phyloP scores from a whole-genome alignment of 2,888 invertebrate species.

The Hydropsyche betteni region DNA sequence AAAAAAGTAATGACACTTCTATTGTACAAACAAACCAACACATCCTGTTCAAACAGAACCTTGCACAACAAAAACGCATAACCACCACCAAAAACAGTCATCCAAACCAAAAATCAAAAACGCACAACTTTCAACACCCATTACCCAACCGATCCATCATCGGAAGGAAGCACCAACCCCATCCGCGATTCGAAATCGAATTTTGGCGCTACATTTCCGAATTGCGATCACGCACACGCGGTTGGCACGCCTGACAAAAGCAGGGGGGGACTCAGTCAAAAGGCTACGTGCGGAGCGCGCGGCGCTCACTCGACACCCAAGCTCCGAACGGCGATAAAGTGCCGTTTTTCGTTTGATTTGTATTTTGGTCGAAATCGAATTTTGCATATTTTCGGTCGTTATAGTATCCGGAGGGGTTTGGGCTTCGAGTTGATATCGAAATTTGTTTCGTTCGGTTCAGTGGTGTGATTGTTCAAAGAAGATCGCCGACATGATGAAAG shows the following conservation, averaged over 20 bases:
- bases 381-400: background rate
- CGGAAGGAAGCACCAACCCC: background rate
- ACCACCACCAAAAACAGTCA: too few species aligned
- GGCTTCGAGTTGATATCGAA: background rate
- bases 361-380: background rate
- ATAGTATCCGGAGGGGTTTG: too few species aligned
- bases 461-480: background rate
- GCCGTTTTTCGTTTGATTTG: background rate
- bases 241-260: background rate
- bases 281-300: background rate
- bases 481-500: constrained; percentile 1
- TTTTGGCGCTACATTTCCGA: background rate
- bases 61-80: too few species aligned
- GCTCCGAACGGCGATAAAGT: constrained; percentile 1
- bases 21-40: too few species aligned
- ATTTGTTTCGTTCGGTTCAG: background rate
- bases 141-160: background rate
- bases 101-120: too few species aligned
- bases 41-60: too few species aligned
- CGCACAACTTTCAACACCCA: too few species aligned
- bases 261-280: constrained; percentile 10
- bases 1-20: too few species aligned
- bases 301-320: constrained; percentile 12
- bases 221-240: background rate
- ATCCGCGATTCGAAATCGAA: constrained; percentile 1